phyloP scores from a whole-genome alignment of 2,888 invertebrate species.

The Invenusta paracnida region DNA sequence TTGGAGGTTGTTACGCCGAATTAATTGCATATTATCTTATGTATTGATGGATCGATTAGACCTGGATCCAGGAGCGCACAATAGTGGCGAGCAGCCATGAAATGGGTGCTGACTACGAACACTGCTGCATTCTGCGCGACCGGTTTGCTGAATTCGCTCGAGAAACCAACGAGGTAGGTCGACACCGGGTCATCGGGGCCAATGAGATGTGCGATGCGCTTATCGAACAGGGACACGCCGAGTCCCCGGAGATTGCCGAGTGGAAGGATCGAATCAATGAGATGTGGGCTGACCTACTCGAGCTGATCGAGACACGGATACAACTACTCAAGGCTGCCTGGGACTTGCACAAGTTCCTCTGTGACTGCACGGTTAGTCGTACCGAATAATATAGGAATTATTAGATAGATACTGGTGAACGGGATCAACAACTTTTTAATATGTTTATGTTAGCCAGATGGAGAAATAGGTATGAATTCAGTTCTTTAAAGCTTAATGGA shows the following conservation, averaged over 20 bases:
- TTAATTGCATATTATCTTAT: too few species aligned
- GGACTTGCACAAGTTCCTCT: slow-evolving; percentile 98
- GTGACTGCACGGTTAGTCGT: slow-evolving; percentile 69
- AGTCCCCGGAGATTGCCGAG: slow-evolving; percentile 95
- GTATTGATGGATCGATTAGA: too few species aligned
- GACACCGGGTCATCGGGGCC: slow-evolving; percentile 83
- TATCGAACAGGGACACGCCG: slow-evolving; percentile 85
- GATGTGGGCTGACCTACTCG: slow-evolving; percentile 95
- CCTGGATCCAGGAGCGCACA: slow-evolving; percentile 43
- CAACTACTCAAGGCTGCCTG: slow-evolving; percentile 73
- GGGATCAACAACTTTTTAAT: too few species aligned
- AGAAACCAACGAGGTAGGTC: slow-evolving; percentile 90
- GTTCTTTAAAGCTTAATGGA: too few species aligned
- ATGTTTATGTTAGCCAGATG: too few species aligned
- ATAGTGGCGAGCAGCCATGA: slow-evolving; percentile 81
- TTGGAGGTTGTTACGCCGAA: too few species aligned
- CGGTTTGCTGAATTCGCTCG: slow-evolving; percentile 95
- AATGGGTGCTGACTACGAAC: slow-evolving; percentile 94
- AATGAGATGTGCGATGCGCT: slow-evolving; percentile 93
- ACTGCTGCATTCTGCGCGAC: slow-evolving; percentile 79
- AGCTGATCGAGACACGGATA: slow-evolving; percentile 84
- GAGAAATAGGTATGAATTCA: too few species aligned
- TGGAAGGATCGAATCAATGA: slow-evolving; percentile 94
- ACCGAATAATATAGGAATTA: too few species aligned
- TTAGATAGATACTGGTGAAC: too few species aligned